Conservation (phyloP, 1,140 invertebrate genomes). For the Zelostemma sp. region DNA sequence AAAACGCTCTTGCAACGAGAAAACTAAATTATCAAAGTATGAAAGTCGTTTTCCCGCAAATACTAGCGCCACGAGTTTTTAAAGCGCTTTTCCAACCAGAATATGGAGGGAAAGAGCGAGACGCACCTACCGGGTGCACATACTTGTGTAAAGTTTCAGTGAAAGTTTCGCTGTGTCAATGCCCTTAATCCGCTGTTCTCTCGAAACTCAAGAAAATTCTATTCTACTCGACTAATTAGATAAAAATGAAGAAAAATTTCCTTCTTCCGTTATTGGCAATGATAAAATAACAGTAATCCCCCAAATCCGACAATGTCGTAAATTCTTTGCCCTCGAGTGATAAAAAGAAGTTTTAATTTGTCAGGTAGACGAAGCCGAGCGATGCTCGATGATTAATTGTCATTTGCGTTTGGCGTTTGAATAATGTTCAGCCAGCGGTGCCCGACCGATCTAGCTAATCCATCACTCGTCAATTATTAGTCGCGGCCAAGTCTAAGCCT, state of each 20-base stretch:
- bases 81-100: slow-evolving; percentile 4
- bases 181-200: slow-evolving; percentile 36
- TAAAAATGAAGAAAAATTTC: too few relatives aligned
- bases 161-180: slow-evolving; percentile 36
- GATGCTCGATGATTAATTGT: slow-evolving; percentile 9
- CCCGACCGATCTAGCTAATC: slow-evolving; percentile 2
- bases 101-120: background rate
- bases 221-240: too few relatives aligned
- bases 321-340: background rate
- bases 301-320: background rate
- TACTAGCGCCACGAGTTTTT: background rate
- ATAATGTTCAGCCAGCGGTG: background rate
- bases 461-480: slow-evolving; percentile 26
- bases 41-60: slow-evolving; percentile 3
- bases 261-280: too few relatives aligned
- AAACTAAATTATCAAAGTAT: background rate
- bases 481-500: slow-evolving; percentile 3
- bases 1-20: background rate
- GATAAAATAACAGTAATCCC: too few relatives aligned
- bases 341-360: slow-evolving; percentile 1
- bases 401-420: slow-evolving; percentile 14
- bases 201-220: slow-evolving; percentile 4
- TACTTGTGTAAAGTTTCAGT: slow-evolving; percentile 16
- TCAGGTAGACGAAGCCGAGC: background rate
- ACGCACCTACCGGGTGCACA: background rate